Evolutionary conservation across 2,888 invertebrate genomes (phyloP), one percentile per base, ranked within the genome.

Genomic region (Elmis aenea): DNA sequence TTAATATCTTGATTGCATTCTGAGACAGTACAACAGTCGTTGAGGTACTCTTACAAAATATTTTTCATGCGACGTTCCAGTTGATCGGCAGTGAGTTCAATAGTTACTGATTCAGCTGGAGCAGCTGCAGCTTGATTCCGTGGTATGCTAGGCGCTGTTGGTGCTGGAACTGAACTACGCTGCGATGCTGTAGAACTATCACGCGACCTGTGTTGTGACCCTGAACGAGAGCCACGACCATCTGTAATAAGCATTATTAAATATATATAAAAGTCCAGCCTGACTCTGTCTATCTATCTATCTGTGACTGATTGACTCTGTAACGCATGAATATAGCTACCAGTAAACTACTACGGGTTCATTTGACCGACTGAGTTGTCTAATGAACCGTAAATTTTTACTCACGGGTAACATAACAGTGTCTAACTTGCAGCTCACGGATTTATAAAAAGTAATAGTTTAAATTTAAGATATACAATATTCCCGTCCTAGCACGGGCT

Each of bases 161-260:
- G 29, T 23, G 43, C 38, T 3, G 43, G 40, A 13, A 37, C 30
- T 13, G 38, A 26, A 31, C 34, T 51, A 41, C 26, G 61, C 48
- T 45, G 58, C 48, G 46, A 51, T 25, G 32, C 42, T 13, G 39
- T 20, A 12, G 47, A 44, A 21, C 33, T 71, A 46, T 70, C 72
- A 16, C 69, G 60, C 3, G 70, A 70, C 5, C 74, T 62, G 41
- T 77, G 76, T 41, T 77, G 75, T 26, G 77, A 78, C 33, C 77
- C 74, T 21, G 76, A 75, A 42, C 77, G 68, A 4, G 76, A 72
- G 46, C 70, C 67, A 26, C 74, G 66, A 31, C 70, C 69, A 48
- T 72, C 74, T 66, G 40, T 13, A 50, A 38, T 42, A 26, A 21
- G 21, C 13, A 32, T 32, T 32, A n/a, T n/a, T n/a, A n/a, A n/a